Base-by-base conservation (phyloP, 2,888 invertebrate species). In the Asteroscopus sphinx region DNA sequence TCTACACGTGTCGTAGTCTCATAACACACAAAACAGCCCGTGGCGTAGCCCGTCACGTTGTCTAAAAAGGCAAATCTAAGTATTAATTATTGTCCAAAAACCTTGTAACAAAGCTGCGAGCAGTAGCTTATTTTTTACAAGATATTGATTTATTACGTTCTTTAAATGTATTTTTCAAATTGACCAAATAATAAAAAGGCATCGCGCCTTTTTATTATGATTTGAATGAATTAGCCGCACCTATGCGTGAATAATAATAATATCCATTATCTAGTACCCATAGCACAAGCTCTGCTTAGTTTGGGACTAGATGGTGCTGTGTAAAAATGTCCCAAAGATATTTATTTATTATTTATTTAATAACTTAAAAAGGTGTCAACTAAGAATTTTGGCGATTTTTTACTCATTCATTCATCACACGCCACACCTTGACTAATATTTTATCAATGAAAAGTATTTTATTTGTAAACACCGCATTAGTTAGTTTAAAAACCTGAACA, bases 171-270 rank as follows among this genome's bases (percentile, higher is more conserved):
- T 73, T 67, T 56, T 36, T 54, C 36, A 58, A 72, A 73, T 63
- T 63, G 63, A 73, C 59, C 68, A 63, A 13, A 57, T 21, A 25
- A 40, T n/a, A 56, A 62, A 68, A 61, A 52, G 36, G 32, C 7
- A n/a, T n/a, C n/a, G 52, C 63, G 63, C n/a, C n/a, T n/a, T n/a
- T n/a, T n/a, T n/a, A 73, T 70, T 70, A n/a, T n/a, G 70, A 70
- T 68, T 70, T 30, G 70, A 68, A 73, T 68, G 73, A 59, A 68
- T 59, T 44, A 59, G 68, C 53, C 70, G 40, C 73, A 56, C 68
- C 73, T 62, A 28, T 36, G 39, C n/a, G 11, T 39, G 51, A 54
- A 61, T 56, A n/a, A n/a, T n/a, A n/a, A n/a, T n/a, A n/a, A n/a
- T n/a, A n/a, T n/a, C n/a, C n/a, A n/a, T n/a, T n/a, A n/a, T n/a